Percentiles rank a stretch among this genome's conserved stretches.
Conservation (phyloP, 23 tunicate genomes). For the Aplidium turbinatum region DNA sequence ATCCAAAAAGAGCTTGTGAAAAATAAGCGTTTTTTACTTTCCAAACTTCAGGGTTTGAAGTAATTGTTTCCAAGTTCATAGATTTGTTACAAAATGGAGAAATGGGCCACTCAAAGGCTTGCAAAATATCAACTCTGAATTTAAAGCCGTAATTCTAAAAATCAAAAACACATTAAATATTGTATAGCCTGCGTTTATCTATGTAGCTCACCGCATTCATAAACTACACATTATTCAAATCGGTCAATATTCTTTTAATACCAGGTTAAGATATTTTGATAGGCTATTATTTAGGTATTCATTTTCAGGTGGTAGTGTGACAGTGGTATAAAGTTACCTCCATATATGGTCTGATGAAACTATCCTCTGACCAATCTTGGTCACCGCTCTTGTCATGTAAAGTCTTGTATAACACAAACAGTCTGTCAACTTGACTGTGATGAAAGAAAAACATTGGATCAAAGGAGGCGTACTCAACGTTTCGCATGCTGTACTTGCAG, state of each 20-base stretch:
- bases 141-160: not conserved
- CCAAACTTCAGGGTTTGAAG: constrained; percentile 28
- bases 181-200: not conserved
- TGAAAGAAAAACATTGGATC: constrained; percentile 51
- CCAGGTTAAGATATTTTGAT: no score
- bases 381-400: constrained; percentile 30
- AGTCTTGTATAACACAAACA: constrained; percentile 36
- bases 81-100: constrained; percentile 54
- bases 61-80: constrained; percentile 46
- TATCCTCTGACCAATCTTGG: constrained; percentile 56
- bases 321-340: constrained; percentile 5
- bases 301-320: no score
- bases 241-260: no score
- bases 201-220: no score
- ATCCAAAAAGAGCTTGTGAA: constrained; percentile 52
- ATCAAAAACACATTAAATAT: not conserved
- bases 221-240: no score
- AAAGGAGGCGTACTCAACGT: constrained; percentile 34
- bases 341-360: constrained; percentile 38
- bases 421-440: constrained; percentile 56
- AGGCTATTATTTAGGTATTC: no score
- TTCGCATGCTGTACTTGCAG: constrained; percentile 50
- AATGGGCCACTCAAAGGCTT: constrained; percentile 56
- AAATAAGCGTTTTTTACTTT: constrained; percentile 41
- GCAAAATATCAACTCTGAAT: not conserved